Percentiles rank a stretch among this genome's conserved stretches.
These are phyloP conservation scores for Callospermophilus lateralis DNA, from an alignment of 2,113 vertebrate species.

Conservation along the genomic window DNA sequence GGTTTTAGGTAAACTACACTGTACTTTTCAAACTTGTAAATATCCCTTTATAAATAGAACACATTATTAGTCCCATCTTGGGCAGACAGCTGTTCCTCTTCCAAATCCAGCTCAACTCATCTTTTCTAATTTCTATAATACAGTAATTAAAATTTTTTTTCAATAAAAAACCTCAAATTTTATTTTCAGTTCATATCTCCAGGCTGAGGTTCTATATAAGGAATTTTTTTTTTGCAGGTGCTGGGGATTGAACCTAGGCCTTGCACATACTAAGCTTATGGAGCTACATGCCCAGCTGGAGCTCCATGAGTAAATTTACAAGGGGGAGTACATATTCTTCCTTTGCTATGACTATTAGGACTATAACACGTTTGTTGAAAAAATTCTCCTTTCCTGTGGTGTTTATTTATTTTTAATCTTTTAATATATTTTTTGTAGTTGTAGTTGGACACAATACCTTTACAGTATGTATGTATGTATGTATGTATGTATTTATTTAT, in stretches of 20 bases:
- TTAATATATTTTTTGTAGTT: too few species aligned
- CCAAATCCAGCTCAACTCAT: neutral
- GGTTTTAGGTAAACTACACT: neutral
- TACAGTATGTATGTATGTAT: too few species aligned
- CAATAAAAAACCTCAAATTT: neutral
- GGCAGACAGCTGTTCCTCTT: neutral
- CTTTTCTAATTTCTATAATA: neutral
- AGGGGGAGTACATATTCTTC: neutral
- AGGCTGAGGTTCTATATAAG: neutral
- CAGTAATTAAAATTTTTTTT: neutral
- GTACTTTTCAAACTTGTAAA: neutral
- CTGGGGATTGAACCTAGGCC: neutral
- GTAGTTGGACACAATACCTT: too few species aligned
- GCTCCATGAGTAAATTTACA: neutral
- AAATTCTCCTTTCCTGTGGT: neutral
- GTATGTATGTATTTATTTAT: too few species aligned
- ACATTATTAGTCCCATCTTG: neutral
- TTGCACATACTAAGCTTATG: neutral
- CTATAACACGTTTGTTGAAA: neutral
- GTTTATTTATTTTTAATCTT: too few species aligned
- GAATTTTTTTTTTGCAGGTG: neutral
- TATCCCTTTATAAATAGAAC: neutral
- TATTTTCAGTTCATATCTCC: neutral
- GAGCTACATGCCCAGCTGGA: neutral
- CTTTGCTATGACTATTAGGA: neutral